Base-by-base conservation (phyloP, 2,113 vertebrate species). In the Anguilla japonica region DNA sequence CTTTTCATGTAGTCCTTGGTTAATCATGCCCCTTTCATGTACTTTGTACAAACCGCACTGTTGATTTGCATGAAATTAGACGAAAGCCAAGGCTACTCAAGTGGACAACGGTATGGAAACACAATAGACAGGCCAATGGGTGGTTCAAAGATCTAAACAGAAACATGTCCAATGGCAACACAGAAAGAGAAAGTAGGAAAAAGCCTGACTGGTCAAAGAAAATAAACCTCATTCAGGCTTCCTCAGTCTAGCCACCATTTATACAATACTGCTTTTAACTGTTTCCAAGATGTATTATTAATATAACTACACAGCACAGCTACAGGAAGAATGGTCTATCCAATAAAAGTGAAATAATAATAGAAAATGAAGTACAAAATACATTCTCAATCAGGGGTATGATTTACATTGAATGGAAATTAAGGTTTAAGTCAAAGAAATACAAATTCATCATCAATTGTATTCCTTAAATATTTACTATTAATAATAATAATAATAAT, bases 361-460 rank as follows among this genome's bases (percentile, higher is more conserved):
- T 83, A 90, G 67, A 91, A 79, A 87, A 75, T 81, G 83, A 87
- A 88, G 84, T 90, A 89, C 63, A 90, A 93, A 92, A 93, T 87
- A 92, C 91, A 92, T 91, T 92, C 89, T 90, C 41, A 75, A 79
- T 86, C 81, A 43, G 90, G 84, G 43, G 29, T 85, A 46, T 63
- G 83, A 84, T 50, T 82, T 53, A 83, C 78, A 26, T 81, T 53
- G 88, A 90, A 91, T 91, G 92, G 87, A 84, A 85, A 46, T 89
- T 87, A 88, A 85, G 87, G 41, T 84, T 90, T 91, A 89, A 84
- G 60, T 87, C 39, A 80, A 88, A 90, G 82, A 89, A 91, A 90
- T 71, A 86, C 78, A 84, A 88, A 85, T 84, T 83, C 88, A 87
- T 89, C 80, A 84, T 84, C 67, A 50, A 85, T 83, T 67, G 83